Evolutionary conservation across 2,888 invertebrate species (phyloP).

Genomic region (Ptilodon capucinus): DNA sequence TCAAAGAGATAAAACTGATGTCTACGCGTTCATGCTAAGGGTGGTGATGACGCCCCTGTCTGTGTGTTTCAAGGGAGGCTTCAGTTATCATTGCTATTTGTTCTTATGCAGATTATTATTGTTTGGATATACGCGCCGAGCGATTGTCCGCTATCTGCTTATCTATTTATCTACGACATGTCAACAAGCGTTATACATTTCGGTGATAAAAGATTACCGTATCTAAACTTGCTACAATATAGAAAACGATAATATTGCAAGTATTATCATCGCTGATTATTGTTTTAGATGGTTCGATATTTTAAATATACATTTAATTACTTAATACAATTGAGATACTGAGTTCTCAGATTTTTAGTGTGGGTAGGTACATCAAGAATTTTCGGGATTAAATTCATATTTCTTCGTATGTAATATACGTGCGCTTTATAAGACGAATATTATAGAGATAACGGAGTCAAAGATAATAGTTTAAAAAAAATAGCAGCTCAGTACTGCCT

Average conservation of each 20-base stretch:
- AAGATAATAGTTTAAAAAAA: constrained; percentile 4
- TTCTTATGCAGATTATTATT: constrained; percentile 31
- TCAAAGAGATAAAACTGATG: too few relatives aligned
- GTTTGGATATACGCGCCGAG: constrained; percentile 28
- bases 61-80: too few relatives aligned
- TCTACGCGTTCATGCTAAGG: too few relatives aligned
- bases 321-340: neutral
- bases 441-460: constrained; percentile 3
- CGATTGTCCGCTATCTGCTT: constrained; percentile 44
- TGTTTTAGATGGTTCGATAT: too few relatives aligned
- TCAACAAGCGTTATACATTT: constrained; percentile 65
- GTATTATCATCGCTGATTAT: too few relatives aligned
- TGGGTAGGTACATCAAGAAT: too few relatives aligned
- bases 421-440: too few relatives aligned
- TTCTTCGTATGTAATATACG: too few relatives aligned
- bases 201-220: constrained; percentile 51
- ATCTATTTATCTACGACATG: constrained; percentile 52
- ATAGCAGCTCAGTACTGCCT: constrained; percentile 8
- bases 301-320: neutral
- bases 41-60: too few relatives aligned
- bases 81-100: constrained; percentile 21
- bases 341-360: too few relatives aligned
- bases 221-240: constrained; percentile 30
- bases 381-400: too few relatives aligned
- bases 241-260: constrained; percentile 23